Evolutionary conservation across 2,888 invertebrate genomes (phyloP).

Genomic region (Calliphora vomitoria): DNA sequence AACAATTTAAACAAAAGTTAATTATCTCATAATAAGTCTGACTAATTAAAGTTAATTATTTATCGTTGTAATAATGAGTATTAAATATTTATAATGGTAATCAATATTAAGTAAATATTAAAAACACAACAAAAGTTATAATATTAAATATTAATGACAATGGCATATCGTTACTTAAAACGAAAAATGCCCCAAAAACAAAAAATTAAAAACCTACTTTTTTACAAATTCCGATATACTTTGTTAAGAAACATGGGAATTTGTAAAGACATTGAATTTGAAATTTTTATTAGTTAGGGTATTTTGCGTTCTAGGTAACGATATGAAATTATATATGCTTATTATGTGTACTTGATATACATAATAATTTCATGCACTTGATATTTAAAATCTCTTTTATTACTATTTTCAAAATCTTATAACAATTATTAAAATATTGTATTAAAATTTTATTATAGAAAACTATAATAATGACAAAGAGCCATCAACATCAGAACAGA

Average conservation of each 20-base stretch:
- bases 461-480: neutral
- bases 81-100: constrained; percentile 20
- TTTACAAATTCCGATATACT: too few relatives aligned
- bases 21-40: neutral
- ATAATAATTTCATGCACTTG: too few relatives aligned
- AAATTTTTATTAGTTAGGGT: too few relatives aligned
- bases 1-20: neutral
- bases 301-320: too few relatives aligned
- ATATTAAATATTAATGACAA: neutral
- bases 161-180: too few relatives aligned
- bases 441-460: neutral
- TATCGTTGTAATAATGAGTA: neutral
- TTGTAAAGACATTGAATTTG: too few relatives aligned
- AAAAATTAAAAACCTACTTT: too few relatives aligned
- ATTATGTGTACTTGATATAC: too few relatives aligned
- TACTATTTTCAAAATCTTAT: neutral
- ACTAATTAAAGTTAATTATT: constrained; percentile 21
- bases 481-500: neutral
- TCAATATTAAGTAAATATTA: constrained; percentile 23
- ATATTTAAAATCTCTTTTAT: neutral
- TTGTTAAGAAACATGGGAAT: too few relatives aligned
- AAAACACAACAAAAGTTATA: neutral
- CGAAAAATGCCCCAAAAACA: too few relatives aligned
- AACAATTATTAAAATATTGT: neutral
- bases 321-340: too few relatives aligned